Evolutionary conservation across 1,140 invertebrate species (phyloP).

Genomic region (Ceratina calcarata): DNA sequence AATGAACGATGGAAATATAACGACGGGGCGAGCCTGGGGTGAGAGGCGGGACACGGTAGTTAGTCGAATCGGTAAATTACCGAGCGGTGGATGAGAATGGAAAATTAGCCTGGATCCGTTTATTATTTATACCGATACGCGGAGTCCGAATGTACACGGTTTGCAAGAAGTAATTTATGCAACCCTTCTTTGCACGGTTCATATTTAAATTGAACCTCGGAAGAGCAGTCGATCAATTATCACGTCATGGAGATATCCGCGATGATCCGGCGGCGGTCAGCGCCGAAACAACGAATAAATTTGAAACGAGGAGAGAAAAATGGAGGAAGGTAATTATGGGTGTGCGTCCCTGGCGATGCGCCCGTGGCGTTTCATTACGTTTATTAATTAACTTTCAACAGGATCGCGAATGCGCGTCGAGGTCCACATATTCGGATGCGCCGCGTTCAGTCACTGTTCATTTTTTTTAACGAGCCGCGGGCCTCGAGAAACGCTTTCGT

Average conservation of each 20-base stretch:
- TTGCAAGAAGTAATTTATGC: too few species aligned
- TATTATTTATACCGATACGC: constrained; percentile 20
- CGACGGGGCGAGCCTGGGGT: not conserved
- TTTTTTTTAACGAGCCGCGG: constrained; percentile 20
- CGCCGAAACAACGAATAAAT: not conserved
- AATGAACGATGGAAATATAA: constrained; percentile 62
- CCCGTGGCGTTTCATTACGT: constrained; percentile 43
- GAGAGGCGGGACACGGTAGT: constrained; percentile 23
- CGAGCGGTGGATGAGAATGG: constrained; percentile 9
- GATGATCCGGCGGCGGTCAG: constrained; percentile 15
- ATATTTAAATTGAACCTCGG: too few species aligned
- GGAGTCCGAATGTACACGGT: too few species aligned
- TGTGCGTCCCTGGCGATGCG: constrained; percentile 12
- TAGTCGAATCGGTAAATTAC: constrained; percentile 48
- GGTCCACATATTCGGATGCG: constrained; percentile 34
- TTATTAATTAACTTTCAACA: constrained; percentile 52
- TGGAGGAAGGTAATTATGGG: constrained; percentile 19
- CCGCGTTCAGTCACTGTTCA: constrained; percentile 11
- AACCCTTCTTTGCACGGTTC: too few species aligned
- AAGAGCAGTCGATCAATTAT: too few species aligned
- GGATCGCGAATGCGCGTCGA: constrained; percentile 16
- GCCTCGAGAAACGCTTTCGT: not conserved
- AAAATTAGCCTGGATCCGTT: constrained; percentile 43
- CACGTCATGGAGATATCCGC: constrained; percentile 27
- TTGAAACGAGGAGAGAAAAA: not conserved